Evolutionary conservation across 2,797 vertebrate genomes (phyloP), one percentile per base, ranked within the genome.

Genomic region (Oryzias dopingdopingensis): DNA sequence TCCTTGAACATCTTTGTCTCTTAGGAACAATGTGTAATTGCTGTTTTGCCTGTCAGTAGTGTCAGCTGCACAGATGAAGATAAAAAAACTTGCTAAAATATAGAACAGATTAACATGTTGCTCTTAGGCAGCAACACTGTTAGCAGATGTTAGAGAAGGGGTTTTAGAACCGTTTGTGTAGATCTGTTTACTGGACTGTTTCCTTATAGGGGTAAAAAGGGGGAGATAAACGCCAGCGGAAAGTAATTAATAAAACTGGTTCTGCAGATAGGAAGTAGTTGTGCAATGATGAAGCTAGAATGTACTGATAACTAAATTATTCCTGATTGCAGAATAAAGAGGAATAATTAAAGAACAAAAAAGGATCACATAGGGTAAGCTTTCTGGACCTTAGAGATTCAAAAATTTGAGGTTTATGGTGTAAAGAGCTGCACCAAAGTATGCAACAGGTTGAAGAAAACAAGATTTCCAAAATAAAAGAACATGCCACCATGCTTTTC

Each of bases 171-270:
- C 4, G n/a, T 51, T 61, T 59, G 44, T 51, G 42, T 59, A 60
- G 76, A 73, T 70, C 26, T 79, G 71, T 76, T 70, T 72, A 70
- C 51, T 55, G 62, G 61, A 77, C 69, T 32, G 69, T 69, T 67
- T 22, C 40, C 72, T 54, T 22, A 42, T 50, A 65, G 69, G 52
- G 60, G 66, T 52, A 53, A 55, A 45, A 40, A 56, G 22, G n/a
- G 44, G 37, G 62, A 41, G 73, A 72, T 72, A 62, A 75, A 56
- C 61, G 32, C 18, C 20, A 16, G 49, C n/a, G 14, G 51, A 59
- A 45, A 14, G 23, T 32, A 72, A 61, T 53, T 22, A 4, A 69
- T 42, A 42, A 48, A 68, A 37, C n/a, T 24, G 49, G 42, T 65
- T 29, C 22, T 55, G 20, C 14, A 52, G 18, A 67, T n/a, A 37